Base-by-base conservation (phyloP, 2,113 vertebrate genomes). In the Caranx melampygus region DNA sequence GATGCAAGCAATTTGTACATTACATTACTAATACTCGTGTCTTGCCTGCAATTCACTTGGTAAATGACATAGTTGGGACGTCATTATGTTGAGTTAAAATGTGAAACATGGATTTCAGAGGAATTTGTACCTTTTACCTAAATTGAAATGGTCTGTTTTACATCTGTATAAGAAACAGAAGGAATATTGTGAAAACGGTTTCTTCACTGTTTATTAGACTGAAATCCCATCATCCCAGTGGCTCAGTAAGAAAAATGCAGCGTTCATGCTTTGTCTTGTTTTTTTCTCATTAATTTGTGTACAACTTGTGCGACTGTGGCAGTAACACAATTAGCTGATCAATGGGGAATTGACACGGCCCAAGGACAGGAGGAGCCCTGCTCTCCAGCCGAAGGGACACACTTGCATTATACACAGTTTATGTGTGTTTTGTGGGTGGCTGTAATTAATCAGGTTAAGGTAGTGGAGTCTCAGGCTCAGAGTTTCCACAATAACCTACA, bases 1-100 rank as follows among this genome's bases (percentile, higher is more conserved):
- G 85, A 88, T 86, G 81, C 51, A 83, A 91, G 77, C 84, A 85
- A 91, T 89, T 89, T 87, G 57, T 85, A 82, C 64, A 78, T 86
- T 79, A 81, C 66, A 65, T 33, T 73, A 47, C 70, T 57, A 75
- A 81, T 62, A 49, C 44, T 74, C 70, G 34, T 26, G 80, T 47
- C 78, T 63, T 60, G 49, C 37, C 52, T 74, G 62, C 73, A 87
- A 63, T 72, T 57, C 49, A 42, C 67, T 59, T 51, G 55, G 58
- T 33, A 78, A 78, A 87, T 85, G 31, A 75, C 65, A 83, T 34
- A 14, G 78, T 55, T 75, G 67, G 35, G 75, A 72, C 60, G 58
- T 75, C 42, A 64, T 83, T 79, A 60, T 77, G 40, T 68, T 5
- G 3, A 71, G 58, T 68, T 81, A 58, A 49, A 59, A 47, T 58